Base-by-base conservation (phyloP, 2,888 invertebrate species). In the Habroteleia sp. region DNA sequence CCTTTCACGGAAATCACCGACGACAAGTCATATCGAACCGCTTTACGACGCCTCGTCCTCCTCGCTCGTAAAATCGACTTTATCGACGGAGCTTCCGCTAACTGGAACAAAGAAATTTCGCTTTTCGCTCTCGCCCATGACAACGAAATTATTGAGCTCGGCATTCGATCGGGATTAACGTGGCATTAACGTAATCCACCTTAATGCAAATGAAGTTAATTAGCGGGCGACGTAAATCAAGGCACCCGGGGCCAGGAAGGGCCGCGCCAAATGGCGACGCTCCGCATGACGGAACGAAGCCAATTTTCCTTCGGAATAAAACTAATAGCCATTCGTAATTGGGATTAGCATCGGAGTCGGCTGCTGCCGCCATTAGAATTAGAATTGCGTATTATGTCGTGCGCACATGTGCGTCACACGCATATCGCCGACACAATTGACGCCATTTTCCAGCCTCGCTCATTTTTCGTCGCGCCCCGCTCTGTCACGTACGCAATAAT, bases 301-400 rank as follows among this genome's bases (percentile, higher is more conserved):
- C 80, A 84, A 83, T 85, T 86, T 86, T 85, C 81, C 80, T 82
- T 79, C 62, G 78, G 81, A 84, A 85, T 85, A 84, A 86, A 87
- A 87, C 85, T 87, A 87, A 88, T 87, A 84, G 85, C 82, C 83
- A 79, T 83, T 80, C 82, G 85, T 87, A 88, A 88, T 87, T 87
- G 85, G 87, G 84, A 87, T 88, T 87, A 87, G 84, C 33, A 31
- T 68, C 65, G 72, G 62, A 77, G 77, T 73, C 75, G 74, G 62
- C 68, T 54, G 58, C 11, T 39, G 56, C 76, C 46, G 74, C 80
- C 78, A 81, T 83, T 82, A 80, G 80, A 82, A 82, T 84, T 82
- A 80, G 81, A 83, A 83, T 84, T 79, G 76, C 78, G 79, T 65
- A 81, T 79, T 79, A 76, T 77, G 52, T 37, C 16, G 35, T 10